Evolutionary conservation across 2,797 vertebrate species (phyloP), one percentile per base, ranked within the genome.

Genomic region (Saxicola maurus): DNA sequence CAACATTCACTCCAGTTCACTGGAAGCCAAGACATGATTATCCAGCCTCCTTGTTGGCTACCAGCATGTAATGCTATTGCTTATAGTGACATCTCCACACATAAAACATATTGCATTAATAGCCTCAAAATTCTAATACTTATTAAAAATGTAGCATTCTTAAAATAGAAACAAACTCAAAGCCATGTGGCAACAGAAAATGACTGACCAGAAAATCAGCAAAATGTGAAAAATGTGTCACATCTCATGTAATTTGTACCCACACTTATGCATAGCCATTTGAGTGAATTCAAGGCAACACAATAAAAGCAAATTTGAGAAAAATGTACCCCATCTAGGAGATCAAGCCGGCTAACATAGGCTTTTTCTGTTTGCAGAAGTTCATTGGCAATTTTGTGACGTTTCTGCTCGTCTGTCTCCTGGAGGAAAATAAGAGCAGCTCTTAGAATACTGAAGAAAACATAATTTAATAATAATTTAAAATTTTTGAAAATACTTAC

Each of bases 321-420:
- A 87, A 91, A 92, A 59, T 2, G 55, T 97, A 99, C 99, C 98
- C 98, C 96, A 83, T 99, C 98, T 92, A 99, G 97, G 90, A 99
- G 98, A 95, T 98, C 97, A 27, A 99, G 98, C 51, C 98, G 95
- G 28, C 97, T 96, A 37, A 99, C 99, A 0, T 99, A 99, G 53
- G 98, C 98, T 96, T 98, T 98, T 97, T 99, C 99, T 11, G 99
- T 99, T 62, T 99, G 98, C 93, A 99, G 95, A 93, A 99, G 99
- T 95, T 99, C 99, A 49, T 86, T 99, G 92, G 98, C 99, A 90
- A 99, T 99, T 90, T 99, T 99, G 90, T 98, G 98, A 82, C 98
- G 97, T 96, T 99, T 99, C 96, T 99, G 97, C 59, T 99, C 98
- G 13, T 99, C 98, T 33, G 98, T 99, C 94, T 99, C 99, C 99